These are phyloP conservation scores for Ailuropoda melanoleuca DNA, from an alignment of 2,113 vertebrate genomes.

Conservation along the genomic window DNA sequence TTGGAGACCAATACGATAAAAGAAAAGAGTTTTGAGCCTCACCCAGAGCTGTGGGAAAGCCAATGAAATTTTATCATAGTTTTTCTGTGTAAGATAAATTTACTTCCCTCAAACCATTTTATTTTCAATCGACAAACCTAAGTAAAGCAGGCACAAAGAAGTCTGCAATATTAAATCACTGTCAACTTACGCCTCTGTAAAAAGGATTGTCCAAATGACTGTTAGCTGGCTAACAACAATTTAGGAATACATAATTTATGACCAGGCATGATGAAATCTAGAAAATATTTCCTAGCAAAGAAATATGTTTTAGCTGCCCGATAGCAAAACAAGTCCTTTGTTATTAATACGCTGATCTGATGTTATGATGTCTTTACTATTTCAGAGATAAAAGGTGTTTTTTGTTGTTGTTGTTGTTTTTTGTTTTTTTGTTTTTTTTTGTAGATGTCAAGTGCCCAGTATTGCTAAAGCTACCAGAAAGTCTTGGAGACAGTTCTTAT, in stretches of 20 bases:
- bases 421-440: conserved; percentile 44
- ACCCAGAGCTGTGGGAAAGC: neutral
- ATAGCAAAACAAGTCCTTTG: conserved; percentile 69
- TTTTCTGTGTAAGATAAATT: conserved; percentile 59
- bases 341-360: conserved; percentile 58
- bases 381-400: conserved; percentile 64
- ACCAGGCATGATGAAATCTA: conserved; percentile 70
- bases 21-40: conserved; percentile 26
- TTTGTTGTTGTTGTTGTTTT: neutral
- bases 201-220: conserved; percentile 62
- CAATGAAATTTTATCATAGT: conserved; percentile 30
- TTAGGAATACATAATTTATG: conserved; percentile 70
- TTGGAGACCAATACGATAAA: conserved; percentile 19
- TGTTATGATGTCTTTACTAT: conserved; percentile 52
- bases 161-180: conserved; percentile 68
- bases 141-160: conserved; percentile 62
- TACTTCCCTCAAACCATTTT: conserved; percentile 58
- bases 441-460: conserved; percentile 59
- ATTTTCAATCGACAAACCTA: conserved; percentile 69
- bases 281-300: conserved; percentile 66
- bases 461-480: conserved; percentile 64
- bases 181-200: conserved; percentile 51
- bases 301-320: conserved; percentile 59
- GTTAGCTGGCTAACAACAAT: conserved; percentile 65
- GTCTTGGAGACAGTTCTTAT: conserved; percentile 69